These are phyloP conservation scores for Mythimna albipuncta DNA, from an alignment of 2,888 invertebrate genomes.

Conservation along the genomic window DNA sequence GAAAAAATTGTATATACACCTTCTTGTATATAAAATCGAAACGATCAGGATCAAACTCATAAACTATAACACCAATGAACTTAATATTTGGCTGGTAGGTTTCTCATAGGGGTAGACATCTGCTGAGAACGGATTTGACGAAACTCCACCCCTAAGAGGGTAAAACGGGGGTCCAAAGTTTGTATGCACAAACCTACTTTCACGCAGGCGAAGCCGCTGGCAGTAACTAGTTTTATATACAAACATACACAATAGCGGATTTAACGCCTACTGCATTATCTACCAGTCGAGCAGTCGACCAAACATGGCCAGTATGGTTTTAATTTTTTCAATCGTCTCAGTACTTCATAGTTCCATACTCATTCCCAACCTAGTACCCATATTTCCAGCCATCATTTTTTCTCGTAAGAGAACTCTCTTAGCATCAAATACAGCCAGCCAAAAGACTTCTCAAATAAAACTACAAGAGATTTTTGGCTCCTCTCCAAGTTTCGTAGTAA, in stretches of 20 bases:
- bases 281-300: neutral
- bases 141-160: too few relatives aligned
- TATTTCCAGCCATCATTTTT: neutral
- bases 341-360: neutral
- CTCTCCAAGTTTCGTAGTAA: constrained; percentile 43
- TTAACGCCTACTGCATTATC: neutral
- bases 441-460: constrained; percentile 44
- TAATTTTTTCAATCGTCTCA: neutral
- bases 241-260: neutral
- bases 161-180: too few relatives aligned
- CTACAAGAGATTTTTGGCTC: constrained; percentile 45
- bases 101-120: too few relatives aligned
- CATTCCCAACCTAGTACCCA: neutral
- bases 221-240: neutral
- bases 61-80: too few relatives aligned
- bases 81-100: too few relatives aligned
- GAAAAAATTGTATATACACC: neutral
- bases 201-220: too few relatives aligned
- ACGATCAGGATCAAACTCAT: too few relatives aligned
- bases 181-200: too few relatives aligned
- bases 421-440: constrained; percentile 13
- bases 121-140: too few relatives aligned
- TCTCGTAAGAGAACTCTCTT: neutral
- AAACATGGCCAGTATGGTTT: neutral
- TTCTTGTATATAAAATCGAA: too few relatives aligned